phyloP scores from a whole-genome alignment of 1,140 invertebrate genomes.

The Zaprionus lachaisei region DNA sequence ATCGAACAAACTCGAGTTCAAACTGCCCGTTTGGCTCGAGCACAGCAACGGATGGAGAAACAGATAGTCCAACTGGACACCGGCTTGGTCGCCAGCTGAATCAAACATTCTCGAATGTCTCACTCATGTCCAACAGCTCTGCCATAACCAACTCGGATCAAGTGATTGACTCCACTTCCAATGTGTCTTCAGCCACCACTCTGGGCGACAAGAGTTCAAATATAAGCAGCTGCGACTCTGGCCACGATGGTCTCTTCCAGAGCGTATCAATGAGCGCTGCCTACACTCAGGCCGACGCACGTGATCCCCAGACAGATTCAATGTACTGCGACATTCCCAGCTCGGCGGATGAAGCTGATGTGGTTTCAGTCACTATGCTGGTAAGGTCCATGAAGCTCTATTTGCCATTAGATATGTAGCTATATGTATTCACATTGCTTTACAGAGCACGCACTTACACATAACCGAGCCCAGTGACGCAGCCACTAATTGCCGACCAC shows the following conservation, averaged over 20 bases:
- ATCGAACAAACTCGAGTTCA: slow-evolving; percentile 60
- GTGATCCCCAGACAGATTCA: slow-evolving; percentile 61
- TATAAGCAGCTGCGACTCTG: slow-evolving; percentile 75
- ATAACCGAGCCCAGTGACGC: slow-evolving; percentile 50
- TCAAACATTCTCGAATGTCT: slow-evolving; percentile 74
- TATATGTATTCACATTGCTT: background rate
- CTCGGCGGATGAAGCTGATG: slow-evolving; percentile 65
- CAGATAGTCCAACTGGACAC: slow-evolving; percentile 20
- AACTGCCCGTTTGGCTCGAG: slow-evolving; percentile 54
- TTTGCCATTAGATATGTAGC: background rate
- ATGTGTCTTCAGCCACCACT: slow-evolving; percentile 54
- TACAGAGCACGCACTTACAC: slow-evolving; percentile 55
- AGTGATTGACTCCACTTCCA: slow-evolving; percentile 57
- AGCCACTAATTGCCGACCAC: slow-evolving; percentile 40
- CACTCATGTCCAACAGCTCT: slow-evolving; percentile 66
- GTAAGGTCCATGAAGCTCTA: slow-evolving; percentile 18
- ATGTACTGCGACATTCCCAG: slow-evolving; percentile 75
- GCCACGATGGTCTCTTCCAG: slow-evolving; percentile 76
- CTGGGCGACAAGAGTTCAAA: slow-evolving; percentile 74
- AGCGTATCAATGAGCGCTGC: slow-evolving; percentile 72
- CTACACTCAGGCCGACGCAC: slow-evolving; percentile 35
- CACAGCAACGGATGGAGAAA: slow-evolving; percentile 48
- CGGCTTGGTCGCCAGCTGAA: slow-evolving; percentile 63
- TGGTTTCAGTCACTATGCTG: slow-evolving; percentile 43
- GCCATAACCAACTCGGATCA: slow-evolving; percentile 58